These are phyloP conservation scores for Platycheirus rosarum DNA, from an alignment of 2,888 invertebrate genomes.

Conservation along the genomic window DNA sequence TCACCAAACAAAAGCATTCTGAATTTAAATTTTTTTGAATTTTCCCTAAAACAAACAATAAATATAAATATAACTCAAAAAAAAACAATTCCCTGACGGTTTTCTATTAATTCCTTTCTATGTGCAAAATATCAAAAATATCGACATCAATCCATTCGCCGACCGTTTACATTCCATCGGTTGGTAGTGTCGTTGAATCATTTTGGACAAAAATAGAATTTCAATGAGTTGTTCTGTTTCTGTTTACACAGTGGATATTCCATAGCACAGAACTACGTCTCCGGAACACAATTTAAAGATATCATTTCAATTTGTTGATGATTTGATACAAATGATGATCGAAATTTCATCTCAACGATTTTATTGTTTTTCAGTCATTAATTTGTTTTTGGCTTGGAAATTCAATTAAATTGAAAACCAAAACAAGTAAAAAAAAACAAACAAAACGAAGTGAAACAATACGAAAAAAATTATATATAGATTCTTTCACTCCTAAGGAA, in stretches of 20 bases:
- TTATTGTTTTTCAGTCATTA: slow-evolving; percentile 30
- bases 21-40: too few relatives aligned
- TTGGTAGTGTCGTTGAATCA: too few relatives aligned
- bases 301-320: background rate
- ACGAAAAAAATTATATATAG: too few relatives aligned
- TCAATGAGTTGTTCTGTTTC: slow-evolving; percentile 16
- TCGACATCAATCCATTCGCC: background rate
- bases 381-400: slow-evolving; percentile 19
- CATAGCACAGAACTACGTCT: background rate
- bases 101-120: background rate
- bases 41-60: background rate
- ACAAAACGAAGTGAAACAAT: background rate
- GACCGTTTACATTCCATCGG: slow-evolving; percentile 15
- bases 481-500: background rate
- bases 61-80: background rate
- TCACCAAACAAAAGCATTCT: too few relatives aligned
- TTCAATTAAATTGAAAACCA: slow-evolving; percentile 26
- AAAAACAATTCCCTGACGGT: background rate
- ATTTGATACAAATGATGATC: background rate
- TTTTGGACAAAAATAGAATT: slow-evolving; percentile 1
- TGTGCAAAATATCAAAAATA: background rate
- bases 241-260: slow-evolving; percentile 14
- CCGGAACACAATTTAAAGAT: background rate
- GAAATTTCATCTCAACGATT: slow-evolving; percentile 23
- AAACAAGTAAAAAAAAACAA: slow-evolving; percentile 11